Conservation (phyloP, 2,113 vertebrate species). For the Microcebus lehilahytsara region DNA sequence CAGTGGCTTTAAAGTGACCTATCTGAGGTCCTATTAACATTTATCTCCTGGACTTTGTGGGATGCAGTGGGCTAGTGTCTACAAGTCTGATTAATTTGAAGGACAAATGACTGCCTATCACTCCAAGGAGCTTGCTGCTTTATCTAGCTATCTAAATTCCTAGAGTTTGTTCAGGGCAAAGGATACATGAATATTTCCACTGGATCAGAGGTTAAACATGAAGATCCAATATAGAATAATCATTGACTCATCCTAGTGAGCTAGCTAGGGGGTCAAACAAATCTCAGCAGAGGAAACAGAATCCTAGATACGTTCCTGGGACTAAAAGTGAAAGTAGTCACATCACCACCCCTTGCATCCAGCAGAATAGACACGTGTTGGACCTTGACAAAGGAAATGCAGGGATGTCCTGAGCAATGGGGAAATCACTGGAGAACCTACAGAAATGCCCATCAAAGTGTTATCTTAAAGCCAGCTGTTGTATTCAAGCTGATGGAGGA, state of each 20-base stretch:
- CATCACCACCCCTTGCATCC: background rate
- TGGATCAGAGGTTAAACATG: background rate
- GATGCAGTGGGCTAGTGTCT: background rate
- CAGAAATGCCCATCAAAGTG: background rate
- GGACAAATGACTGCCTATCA: background rate
- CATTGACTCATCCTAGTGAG: background rate
- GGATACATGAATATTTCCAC: background rate
- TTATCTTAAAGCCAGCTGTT: background rate
- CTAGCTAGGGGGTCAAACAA: background rate
- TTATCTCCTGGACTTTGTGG: background rate
- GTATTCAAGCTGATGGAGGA: background rate
- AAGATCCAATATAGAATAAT: background rate
- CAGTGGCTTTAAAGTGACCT: background rate
- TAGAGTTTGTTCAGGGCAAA: background rate
- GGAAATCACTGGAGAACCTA: background rate
- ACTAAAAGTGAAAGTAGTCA: background rate
- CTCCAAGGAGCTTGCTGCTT: background rate
- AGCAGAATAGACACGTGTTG: background rate
- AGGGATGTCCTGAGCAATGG: background rate
- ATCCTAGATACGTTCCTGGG: background rate
- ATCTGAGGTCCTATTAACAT: background rate
- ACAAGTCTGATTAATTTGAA: background rate
- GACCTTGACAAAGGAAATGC: background rate
- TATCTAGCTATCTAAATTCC: background rate
- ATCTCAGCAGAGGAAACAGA: background rate